Evolutionary conservation across 2,888 invertebrate genomes (phyloP).

Genomic region (Flabesymbios commensalis): DNA sequence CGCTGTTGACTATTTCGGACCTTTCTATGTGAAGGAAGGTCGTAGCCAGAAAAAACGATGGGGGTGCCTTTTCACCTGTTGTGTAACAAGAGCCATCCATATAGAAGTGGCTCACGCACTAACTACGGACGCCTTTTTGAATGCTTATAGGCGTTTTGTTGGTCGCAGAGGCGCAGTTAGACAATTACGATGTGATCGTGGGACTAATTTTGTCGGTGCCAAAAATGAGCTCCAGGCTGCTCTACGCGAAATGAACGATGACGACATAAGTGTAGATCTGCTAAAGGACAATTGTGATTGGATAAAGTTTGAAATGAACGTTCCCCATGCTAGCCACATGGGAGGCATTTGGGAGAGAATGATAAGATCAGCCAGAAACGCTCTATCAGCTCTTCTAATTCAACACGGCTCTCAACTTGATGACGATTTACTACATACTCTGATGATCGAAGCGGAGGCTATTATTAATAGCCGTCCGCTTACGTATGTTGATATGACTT

Average conservation of each 20-base stretch:
- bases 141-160: conserved; percentile 29
- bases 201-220: conserved; percentile 34
- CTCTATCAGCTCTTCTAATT: neutral
- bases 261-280: neutral
- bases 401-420: neutral
- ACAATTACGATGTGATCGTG: conserved; percentile 27
- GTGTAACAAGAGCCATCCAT: conserved; percentile 46
- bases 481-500: neutral
- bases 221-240: conserved; percentile 15
- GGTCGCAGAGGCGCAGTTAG: conserved; percentile 27
- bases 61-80: conserved; percentile 49
- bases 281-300: neutral
- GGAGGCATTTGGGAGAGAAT: conserved; percentile 6
- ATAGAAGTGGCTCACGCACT: conserved; percentile 38
- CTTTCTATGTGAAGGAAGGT: conserved; percentile 41
- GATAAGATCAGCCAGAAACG: neutral
- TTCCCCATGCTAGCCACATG: neutral
- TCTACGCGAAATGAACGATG: neutral
- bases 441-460: neutral
- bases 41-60: conserved; percentile 42
- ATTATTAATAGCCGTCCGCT: neutral
- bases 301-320: neutral
- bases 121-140: conserved; percentile 35
- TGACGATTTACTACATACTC: neutral
- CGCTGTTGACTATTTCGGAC: conserved; percentile 54